These are phyloP conservation scores for Stenurella melanura DNA, from an alignment of 2,888 invertebrate species.

Conservation along the genomic window DNA sequence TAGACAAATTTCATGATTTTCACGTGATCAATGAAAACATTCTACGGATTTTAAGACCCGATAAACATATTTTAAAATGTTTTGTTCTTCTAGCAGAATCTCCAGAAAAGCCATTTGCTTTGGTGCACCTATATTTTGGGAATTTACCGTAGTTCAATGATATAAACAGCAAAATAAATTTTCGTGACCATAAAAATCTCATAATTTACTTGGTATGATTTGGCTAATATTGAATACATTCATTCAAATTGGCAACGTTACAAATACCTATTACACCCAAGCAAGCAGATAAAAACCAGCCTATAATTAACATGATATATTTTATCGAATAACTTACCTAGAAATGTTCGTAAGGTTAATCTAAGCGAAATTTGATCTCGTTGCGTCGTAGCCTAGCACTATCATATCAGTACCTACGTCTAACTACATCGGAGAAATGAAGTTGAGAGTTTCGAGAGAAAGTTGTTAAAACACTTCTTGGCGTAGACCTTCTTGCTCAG, in stretches of 20 bases:
- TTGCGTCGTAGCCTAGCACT: neutral
- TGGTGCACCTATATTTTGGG: too few relatives aligned
- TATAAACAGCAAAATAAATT: too few relatives aligned
- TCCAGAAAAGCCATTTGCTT: too few relatives aligned
- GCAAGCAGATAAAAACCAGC: neutral
- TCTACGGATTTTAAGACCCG: too few relatives aligned
- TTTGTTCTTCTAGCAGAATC: too few relatives aligned
- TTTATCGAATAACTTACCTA: neutral
- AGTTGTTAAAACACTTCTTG: slow-evolving; percentile 23
- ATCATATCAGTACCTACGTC: neutral
- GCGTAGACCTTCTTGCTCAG: slow-evolving; percentile 34
- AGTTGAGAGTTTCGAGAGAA: neutral
- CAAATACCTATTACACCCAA: neutral
- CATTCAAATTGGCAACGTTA: neutral
- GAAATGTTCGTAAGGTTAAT: neutral
- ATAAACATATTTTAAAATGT: too few relatives aligned
- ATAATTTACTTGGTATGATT: neutral
- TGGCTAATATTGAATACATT: neutral
- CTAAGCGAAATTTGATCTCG: neutral
- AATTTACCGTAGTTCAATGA: too few relatives aligned
- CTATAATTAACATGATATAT: neutral
- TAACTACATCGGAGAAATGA: slow-evolving; percentile 4
- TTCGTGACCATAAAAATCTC: too few relatives aligned
- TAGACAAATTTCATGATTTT: too few relatives aligned
- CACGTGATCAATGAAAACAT: too few relatives aligned